Base-by-base conservation (phyloP, 2,113 vertebrate species). In the Tupaia tana region DNA sequence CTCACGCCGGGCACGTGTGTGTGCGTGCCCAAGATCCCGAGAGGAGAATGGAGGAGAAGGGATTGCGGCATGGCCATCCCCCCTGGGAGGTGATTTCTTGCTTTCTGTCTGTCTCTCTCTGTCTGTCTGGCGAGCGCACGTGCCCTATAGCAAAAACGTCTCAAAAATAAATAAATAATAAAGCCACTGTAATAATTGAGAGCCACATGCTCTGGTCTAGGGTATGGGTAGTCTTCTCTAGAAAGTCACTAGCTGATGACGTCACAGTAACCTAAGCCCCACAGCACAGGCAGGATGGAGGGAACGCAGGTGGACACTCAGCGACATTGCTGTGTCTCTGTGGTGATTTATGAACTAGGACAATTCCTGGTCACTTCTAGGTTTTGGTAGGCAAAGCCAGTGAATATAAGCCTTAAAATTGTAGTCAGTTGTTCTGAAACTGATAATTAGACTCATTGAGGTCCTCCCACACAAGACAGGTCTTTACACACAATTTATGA, bases 401-500 rank as follows among this genome's bases (percentile, higher is more conserved):
- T 54, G 11, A 86, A 54, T 91, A 6, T 43, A 59, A 87, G 93
- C n/a, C 12, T 95, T 93, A 77, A 90, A 34, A 59, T 93, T 91
- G 10, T 81, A 78, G 73, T 86, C 87, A 25, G n/a, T 79, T 94
- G 24, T 86, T 81, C 74, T 96, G 74, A 84, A 92, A 31, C 58
- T 89, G 16, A 22, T 92, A 89, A 91, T 97, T 77, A 87, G 56
- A 73, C 24, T 82, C 84, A 18, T 56, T 80, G 61, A 91, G 27
- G n/a, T 52, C 75, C 34, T 95, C 10, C 59, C 10, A 61, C 34
- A 59, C 81, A 69, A 69, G 77, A 94, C 29, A 96, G 70, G 10
- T 70, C 31, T 92, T 91, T 80, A 91, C 3, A 67, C 9, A 52
- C 52, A 93, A 31, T 34, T 95, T 86, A 43, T 86, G 13, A 92